These are phyloP conservation scores for Homarus americanus DNA, from an alignment of 1,140 invertebrate genomes.

Conservation along the genomic window DNA sequence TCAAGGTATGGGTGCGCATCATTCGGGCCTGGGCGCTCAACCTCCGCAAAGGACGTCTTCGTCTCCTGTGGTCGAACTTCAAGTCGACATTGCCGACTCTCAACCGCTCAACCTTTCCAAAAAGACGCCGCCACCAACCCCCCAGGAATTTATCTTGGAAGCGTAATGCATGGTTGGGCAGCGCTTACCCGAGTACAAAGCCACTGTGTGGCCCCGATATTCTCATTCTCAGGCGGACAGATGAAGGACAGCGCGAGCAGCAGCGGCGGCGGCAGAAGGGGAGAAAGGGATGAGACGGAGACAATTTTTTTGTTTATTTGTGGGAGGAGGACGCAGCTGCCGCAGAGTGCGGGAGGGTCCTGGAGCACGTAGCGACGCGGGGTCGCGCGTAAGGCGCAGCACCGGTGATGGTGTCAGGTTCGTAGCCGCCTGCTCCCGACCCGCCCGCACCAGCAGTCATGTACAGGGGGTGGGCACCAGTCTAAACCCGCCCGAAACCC, in stretches of 20 bases:
- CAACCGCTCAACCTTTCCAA: conserved; percentile 92
- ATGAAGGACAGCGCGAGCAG: conserved; percentile 56
- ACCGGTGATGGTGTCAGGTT: conserved; percentile 48
- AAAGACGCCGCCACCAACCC: conserved; percentile 88
- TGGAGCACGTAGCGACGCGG: conserved; percentile 62
- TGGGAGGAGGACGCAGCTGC: not conserved
- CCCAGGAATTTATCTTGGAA: conserved; percentile 76
- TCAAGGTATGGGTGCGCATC: conserved; percentile 40
- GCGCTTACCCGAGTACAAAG: conserved; percentile 63
- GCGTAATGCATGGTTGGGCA: conserved; percentile 63
- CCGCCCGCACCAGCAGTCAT: conserved; percentile 58
- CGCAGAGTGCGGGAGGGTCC: conserved; percentile 55
- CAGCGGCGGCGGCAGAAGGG: conserved; percentile 38
- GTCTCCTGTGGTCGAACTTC: conserved; percentile 83
- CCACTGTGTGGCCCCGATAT: conserved; percentile 70
- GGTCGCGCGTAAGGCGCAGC: conserved; percentile 21
- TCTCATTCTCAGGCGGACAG: conserved; percentile 74
- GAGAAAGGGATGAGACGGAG: not conserved
- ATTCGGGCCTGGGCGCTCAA: conserved; percentile 56
- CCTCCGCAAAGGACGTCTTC: conserved; percentile 61
- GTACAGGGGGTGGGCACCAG: conserved; percentile 64
- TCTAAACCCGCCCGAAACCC: conserved; percentile 57
- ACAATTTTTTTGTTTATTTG: conserved; percentile 8
- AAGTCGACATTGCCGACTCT: conserved; percentile 88
- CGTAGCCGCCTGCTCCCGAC: conserved; percentile 63